Evolutionary conservation across 2,113 vertebrate genomes (phyloP).

Genomic region (Stegastes partitus): DNA sequence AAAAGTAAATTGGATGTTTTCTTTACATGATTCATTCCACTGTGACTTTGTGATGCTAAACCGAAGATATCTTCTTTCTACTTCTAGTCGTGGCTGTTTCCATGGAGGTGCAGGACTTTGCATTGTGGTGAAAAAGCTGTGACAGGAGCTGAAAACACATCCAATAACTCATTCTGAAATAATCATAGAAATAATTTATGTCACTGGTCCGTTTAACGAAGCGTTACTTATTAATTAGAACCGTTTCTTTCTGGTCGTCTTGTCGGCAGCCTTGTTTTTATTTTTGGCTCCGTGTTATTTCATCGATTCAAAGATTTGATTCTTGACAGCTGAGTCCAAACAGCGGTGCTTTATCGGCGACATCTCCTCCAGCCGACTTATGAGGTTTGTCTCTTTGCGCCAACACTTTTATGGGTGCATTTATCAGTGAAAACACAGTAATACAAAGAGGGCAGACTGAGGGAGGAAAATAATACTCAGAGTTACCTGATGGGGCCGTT

Average conservation of each 20-base stretch:
- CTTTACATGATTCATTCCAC: no score
- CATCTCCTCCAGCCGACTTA: conserved; percentile 7
- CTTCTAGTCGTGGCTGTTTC: no score
- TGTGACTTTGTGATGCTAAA: no score
- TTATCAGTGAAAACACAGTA: conserved; percentile 31
- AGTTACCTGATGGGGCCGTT: not conserved
- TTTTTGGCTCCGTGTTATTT: not conserved
- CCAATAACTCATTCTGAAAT: no score
- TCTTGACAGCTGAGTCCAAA: not conserved
- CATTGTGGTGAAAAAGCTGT: no score
- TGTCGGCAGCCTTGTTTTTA: not conserved
- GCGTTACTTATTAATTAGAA: no score
- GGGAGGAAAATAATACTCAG: conserved; percentile 12
- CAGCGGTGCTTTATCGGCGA: conserved; percentile 14
- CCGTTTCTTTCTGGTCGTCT: not conserved
- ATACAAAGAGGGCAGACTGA: conserved; percentile 15
- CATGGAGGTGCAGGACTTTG: no score
- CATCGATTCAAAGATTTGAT: conserved; percentile 4
- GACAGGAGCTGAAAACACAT: no score
- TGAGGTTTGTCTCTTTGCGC: conserved; percentile 10
- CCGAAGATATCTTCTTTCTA: no score
- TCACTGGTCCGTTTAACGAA: no score
- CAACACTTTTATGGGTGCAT: not conserved
- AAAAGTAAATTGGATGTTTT: no score
- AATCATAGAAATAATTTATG: no score